Conservation (phyloP, 1,140 invertebrate species). For the Ephestia elutella region DNA sequence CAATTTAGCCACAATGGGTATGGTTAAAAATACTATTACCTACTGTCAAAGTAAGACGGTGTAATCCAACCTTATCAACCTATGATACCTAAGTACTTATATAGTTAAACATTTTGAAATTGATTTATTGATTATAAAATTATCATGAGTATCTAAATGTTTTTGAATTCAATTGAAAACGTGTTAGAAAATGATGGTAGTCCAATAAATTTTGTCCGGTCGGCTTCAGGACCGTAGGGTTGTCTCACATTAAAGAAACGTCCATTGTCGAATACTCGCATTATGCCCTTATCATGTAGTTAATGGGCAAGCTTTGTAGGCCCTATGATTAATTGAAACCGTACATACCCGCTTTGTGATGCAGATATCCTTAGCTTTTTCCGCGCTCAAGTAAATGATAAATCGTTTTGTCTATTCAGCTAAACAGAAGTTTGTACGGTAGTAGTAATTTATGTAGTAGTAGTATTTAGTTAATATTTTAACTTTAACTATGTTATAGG, state of each 20-base stretch:
- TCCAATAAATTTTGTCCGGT: slow-evolving; percentile 37
- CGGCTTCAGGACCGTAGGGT: slow-evolving; percentile 25
- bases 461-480: no score
- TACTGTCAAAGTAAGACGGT: no score
- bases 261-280: slow-evolving; percentile 46
- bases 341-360: slow-evolving; percentile 54
- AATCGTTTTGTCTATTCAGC: slow-evolving; percentile 17
- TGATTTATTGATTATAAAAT: no score
- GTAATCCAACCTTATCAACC: no score
- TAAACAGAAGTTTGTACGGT: neutral
- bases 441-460: neutral
- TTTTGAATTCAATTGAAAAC: neutral
- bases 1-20: no score
- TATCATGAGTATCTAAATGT: neutral
- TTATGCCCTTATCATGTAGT: slow-evolving; percentile 65
- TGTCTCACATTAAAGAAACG: slow-evolving; percentile 40
- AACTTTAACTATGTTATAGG: no score
- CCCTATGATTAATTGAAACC: slow-evolving; percentile 62
- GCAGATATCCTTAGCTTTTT: slow-evolving; percentile 56
- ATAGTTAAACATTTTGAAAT: no score
- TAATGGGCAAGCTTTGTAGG: slow-evolving; percentile 60
- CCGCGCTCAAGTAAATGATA: slow-evolving; percentile 46
- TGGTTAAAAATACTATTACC: no score
- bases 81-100: no score
- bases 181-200: slow-evolving; percentile 34